These are phyloP conservation scores for Strongylocentrotus purpuratus DNA, from an alignment of 35 echinoderm and acorn worm genomes.

Conservation along the genomic window DNA sequence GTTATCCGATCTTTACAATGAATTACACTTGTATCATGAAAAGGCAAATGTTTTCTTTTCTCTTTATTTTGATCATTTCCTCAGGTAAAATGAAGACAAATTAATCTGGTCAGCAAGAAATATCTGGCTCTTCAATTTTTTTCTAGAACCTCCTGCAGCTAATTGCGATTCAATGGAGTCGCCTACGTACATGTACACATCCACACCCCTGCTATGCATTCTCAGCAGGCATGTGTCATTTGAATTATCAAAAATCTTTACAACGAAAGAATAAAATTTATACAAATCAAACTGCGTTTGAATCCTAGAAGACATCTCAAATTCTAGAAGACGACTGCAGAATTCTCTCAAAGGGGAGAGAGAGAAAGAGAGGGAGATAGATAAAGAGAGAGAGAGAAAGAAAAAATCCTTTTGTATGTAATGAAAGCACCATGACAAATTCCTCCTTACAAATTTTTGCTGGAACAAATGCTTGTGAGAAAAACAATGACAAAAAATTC, in stretches of 20 bases:
- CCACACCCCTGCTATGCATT: background rate
- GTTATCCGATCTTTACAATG: conserved; percentile 33
- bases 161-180: background rate
- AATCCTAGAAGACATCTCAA: conserved; percentile 10
- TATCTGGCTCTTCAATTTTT: background rate
- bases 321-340: conserved; percentile 16
- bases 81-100: background rate
- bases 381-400: background rate
- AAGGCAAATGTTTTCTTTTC: conserved; percentile 48
- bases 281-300: background rate
- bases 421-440: conserved; percentile 49
- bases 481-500: conserved; percentile 18
- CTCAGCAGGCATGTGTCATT: background rate
- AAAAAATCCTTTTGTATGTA: background rate
- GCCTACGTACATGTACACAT: background rate
- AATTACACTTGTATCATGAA: conserved; percentile 55
- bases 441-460: conserved; percentile 17
- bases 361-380: background rate
- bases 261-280: conserved; percentile 6
- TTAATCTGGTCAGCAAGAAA: background rate
- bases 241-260: background rate
- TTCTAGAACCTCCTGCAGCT: background rate
- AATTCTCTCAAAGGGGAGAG: background rate
- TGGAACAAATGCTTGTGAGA: conserved; percentile 36
- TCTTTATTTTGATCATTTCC: conserved; percentile 7